Conservation (phyloP, 35 echinoderm and acorn worm species). For the Heliocidaris tuberculata region DNA sequence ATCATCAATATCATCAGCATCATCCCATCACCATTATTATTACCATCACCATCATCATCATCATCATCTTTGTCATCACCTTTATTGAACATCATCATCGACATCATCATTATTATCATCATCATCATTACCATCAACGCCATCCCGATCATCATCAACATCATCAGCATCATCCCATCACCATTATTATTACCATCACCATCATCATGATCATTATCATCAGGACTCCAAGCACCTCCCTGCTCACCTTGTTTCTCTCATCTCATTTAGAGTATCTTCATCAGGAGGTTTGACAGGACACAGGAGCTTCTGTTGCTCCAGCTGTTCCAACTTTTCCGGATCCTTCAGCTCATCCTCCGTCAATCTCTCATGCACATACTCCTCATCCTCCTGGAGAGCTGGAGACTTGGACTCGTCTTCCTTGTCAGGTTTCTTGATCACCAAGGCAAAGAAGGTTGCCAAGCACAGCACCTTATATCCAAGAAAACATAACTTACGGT, state of each 20-base stretch:
- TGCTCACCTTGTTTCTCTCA: constrained; percentile 70
- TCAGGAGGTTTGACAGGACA: constrained; percentile 85
- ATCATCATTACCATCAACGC: constrained; percentile 24
- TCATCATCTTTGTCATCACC: background rate
- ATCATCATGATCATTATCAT: background rate
- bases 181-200: background rate
- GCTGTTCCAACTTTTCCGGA: constrained; percentile 72
- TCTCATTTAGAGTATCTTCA: constrained; percentile 70
- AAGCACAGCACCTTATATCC: constrained; percentile 68
- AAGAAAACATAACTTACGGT: too few species aligned
- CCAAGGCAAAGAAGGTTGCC: constrained; percentile 83
- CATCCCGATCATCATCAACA: background rate
- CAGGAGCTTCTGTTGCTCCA: constrained; percentile 73
- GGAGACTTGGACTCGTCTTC: constrained; percentile 76
- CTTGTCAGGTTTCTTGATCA: constrained; percentile 97
- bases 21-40: background rate
- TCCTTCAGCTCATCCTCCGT: constrained; percentile 91
- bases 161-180: background rate
- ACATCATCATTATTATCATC: constrained; percentile 37
- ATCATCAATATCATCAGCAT: constrained; percentile 39
- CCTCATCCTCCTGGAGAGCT: constrained; percentile 77
- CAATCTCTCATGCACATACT: constrained; percentile 87
- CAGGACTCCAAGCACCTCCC: background rate
- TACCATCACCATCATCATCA: constrained; percentile 38
- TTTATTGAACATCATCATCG: background rate